These are phyloP conservation scores for Xerus rutilus DNA, from an alignment of 2,797 vertebrate species.

Conservation along the genomic window DNA sequence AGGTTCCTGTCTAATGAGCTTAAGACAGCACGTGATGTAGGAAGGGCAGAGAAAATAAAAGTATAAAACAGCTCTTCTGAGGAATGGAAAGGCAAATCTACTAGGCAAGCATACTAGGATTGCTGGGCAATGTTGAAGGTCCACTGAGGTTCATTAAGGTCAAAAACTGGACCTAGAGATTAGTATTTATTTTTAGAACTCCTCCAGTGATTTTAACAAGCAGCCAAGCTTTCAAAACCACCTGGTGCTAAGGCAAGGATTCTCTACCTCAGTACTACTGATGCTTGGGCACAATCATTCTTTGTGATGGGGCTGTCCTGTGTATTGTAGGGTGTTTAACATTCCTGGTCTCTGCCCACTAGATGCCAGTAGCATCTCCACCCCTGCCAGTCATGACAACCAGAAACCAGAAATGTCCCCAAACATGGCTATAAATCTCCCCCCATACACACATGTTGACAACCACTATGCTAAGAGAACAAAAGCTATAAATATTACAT, in stretches of 20 bases:
- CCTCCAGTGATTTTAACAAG: not conserved
- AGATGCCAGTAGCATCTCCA: not conserved
- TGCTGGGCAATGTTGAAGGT: not conserved
- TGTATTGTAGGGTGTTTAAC: not conserved
- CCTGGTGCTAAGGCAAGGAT: not conserved
- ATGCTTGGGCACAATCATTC: not conserved
- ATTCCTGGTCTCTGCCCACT: not conserved
- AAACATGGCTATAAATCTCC: not conserved
- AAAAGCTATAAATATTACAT: not conserved
- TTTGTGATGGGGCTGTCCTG: not conserved
- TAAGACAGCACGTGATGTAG: not conserved
- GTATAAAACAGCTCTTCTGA: not conserved
- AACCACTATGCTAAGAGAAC: constrained; percentile 3
- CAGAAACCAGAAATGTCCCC: constrained; percentile 58
- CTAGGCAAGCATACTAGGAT: not conserved
- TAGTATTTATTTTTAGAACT: constrained; percentile 42
- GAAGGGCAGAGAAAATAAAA: constrained; percentile 11
- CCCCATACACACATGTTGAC: not conserved
- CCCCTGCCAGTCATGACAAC: not conserved
- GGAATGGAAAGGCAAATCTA: constrained; percentile 3
- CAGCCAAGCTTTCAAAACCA: not conserved
- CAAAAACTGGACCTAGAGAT: not conserved
- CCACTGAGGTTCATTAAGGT: not conserved
- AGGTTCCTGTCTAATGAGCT: constrained; percentile 31
- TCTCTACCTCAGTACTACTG: constrained; percentile 3